Percentiles rank a stretch among this genome's conserved stretches.
phyloP scores from a whole-genome alignment of 2,797 vertebrate species.

The Anabas testudineus region DNA sequence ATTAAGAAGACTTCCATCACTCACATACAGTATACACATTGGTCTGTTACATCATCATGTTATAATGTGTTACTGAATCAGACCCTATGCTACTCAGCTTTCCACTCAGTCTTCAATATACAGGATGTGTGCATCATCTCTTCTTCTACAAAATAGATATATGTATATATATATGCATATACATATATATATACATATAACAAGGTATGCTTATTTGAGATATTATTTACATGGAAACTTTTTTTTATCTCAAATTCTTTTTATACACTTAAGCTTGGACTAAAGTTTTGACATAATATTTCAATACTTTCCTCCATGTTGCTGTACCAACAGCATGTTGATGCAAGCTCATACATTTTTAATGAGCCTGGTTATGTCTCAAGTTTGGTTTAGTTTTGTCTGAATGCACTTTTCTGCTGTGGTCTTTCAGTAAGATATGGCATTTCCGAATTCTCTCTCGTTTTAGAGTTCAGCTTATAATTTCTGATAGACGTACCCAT shows the following conservation, averaged over 20 bases:
- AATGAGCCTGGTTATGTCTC: constrained; percentile 1
- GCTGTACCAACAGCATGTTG: neutral
- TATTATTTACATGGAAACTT: constrained; percentile 77
- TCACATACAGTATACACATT: constrained; percentile 75
- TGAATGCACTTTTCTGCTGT: constrained; percentile 1
- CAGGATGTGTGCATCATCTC: constrained; percentile 77
- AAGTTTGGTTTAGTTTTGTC: neutral
- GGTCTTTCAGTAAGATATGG: neutral
- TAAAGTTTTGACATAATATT: constrained; percentile 1
- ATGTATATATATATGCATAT: constrained; percentile 14
- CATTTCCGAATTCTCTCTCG: neutral
- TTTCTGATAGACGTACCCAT: neutral
- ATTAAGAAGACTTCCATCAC: constrained; percentile 74
- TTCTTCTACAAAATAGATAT: constrained; percentile 73
- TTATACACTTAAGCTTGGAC: constrained; percentile 16
- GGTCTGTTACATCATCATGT: constrained; percentile 71
- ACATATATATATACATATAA: constrained; percentile 58
- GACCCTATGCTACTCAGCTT: constrained; percentile 72
- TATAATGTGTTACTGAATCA: constrained; percentile 68
- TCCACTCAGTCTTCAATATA: constrained; percentile 70
- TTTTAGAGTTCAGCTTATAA: neutral
- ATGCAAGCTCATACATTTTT: constrained; percentile 1
- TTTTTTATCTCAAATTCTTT: constrained; percentile 40
- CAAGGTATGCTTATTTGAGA: constrained; percentile 71
- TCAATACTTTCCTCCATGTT: constrained; percentile 8